A percentile compares a stretch with the other conserved stretches of the same genome.
Evolutionary conservation across 2,888 invertebrate genomes (phyloP).

Genomic region (Marronus borbonicus): DNA sequence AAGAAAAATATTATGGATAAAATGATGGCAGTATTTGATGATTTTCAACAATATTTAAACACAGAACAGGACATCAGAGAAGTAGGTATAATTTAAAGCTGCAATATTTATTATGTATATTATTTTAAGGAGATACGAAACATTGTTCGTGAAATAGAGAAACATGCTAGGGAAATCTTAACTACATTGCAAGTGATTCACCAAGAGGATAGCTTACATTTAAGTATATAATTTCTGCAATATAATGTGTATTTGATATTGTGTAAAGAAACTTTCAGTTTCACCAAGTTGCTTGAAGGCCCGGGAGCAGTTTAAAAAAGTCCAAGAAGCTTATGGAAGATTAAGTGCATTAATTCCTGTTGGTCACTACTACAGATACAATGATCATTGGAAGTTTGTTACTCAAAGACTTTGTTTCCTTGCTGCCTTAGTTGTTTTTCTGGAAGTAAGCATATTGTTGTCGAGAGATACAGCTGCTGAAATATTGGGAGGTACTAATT

Average conservation of each 20-base stretch:
- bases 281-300: constrained; percentile 54
- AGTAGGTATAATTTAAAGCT: constrained; percentile 70
- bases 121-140: constrained; percentile 77
- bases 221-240: constrained; percentile 74
- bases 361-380: constrained; percentile 89
- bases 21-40: constrained; percentile 75
- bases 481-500: constrained; percentile 81
- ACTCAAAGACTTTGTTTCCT: constrained; percentile 87
- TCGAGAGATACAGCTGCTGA: constrained; percentile 83
- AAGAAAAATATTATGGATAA: constrained; percentile 12
- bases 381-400: constrained; percentile 90
- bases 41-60: constrained; percentile 85
- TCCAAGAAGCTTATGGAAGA: constrained; percentile 76
- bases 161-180: constrained; percentile 83
- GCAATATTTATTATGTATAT: background rate
- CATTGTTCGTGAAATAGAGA: constrained; percentile 84
- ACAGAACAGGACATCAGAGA: constrained; percentile 86
- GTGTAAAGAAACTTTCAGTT: constrained; percentile 45
- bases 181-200: constrained; percentile 89
- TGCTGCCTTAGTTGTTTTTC: constrained; percentile 83
- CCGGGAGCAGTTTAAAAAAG: constrained; percentile 62
- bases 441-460: constrained; percentile 84
- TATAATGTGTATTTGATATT: background rate
- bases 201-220: constrained; percentile 76
- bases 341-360: constrained; percentile 79